A percentile compares a stretch with the other conserved stretches of the same genome.
Evolutionary conservation across 2,888 invertebrate species (phyloP).

Genomic region (Hedya salicella): DNA sequence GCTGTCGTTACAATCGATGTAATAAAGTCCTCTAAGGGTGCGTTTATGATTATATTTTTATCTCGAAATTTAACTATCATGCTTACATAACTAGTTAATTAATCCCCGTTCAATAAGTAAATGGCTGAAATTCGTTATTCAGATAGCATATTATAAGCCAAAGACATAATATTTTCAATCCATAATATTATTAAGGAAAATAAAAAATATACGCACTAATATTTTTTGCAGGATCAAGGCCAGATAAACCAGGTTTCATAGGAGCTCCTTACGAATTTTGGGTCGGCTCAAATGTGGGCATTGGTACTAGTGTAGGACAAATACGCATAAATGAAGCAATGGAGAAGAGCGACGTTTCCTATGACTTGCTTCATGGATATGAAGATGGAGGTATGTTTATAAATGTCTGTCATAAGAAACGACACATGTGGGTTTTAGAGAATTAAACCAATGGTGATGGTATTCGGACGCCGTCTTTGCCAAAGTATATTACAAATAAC

Average conservation of each 20-base stretch:
- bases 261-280: constrained; percentile 95
- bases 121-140: too few relatives aligned
- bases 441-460: too few relatives aligned
- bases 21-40: constrained; percentile 82
- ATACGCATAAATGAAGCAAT: constrained; percentile 90
- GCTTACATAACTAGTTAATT: too few relatives aligned
- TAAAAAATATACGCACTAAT: too few relatives aligned
- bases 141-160: too few relatives aligned
- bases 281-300: constrained; percentile 93
- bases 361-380: constrained; percentile 93
- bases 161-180: too few relatives aligned
- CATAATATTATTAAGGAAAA: too few relatives aligned
- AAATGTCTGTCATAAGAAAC: not conserved
- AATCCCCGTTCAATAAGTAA: too few relatives aligned
- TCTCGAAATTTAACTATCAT: too few relatives aligned
- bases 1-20: constrained; percentile 94
- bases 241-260: constrained; percentile 90
- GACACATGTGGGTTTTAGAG: too few relatives aligned
- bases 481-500: too few relatives aligned
- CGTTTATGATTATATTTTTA: constrained; percentile 47
- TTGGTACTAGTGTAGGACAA: constrained; percentile 94
- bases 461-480: too few relatives aligned
- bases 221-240: constrained; percentile 73
- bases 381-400: constrained; percentile 88
- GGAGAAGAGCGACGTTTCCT: constrained; percentile 88